phyloP scores from a whole-genome alignment of 2,797 vertebrate genomes.

The Amblyopsis hoosieri region DNA sequence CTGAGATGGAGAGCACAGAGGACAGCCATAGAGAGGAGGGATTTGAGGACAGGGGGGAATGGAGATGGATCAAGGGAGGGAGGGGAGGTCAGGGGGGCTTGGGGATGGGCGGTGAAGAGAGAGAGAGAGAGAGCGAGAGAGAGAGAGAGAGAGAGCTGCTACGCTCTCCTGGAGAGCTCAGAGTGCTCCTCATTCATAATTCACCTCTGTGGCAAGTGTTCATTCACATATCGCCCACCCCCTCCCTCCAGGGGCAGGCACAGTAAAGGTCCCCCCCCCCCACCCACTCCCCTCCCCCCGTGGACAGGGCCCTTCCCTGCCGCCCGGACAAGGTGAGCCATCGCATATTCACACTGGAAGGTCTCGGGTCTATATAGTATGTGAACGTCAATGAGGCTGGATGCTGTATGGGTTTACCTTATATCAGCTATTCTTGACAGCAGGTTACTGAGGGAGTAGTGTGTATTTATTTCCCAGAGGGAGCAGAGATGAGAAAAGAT shows the following conservation, averaged over 20 bases:
- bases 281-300: slow-evolving; percentile 61
- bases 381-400: no score
- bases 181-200: slow-evolving; percentile 77
- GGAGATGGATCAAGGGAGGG: slow-evolving; percentile 3
- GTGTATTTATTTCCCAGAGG: no score
- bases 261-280: slow-evolving; percentile 70
- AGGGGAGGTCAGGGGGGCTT: slow-evolving; percentile 14
- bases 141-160: no score
- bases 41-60: not conserved
- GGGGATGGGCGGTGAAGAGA: not conserved
- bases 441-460: no score
- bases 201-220: slow-evolving; percentile 73
- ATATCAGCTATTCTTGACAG: no score
- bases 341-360: slow-evolving; percentile 15
- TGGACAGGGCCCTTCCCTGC: slow-evolving; percentile 41
- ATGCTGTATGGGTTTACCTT: no score
- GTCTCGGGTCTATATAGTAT: no score
- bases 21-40: not conserved
- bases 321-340: not conserved
- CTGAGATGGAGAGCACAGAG: not conserved
- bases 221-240: slow-evolving; percentile 78
- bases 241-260: slow-evolving; percentile 47
- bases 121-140: slow-evolving; percentile 55
- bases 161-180: slow-evolving; percentile 66
- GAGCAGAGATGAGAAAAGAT: no score